Conservation (phyloP, 2,797 vertebrate species). For the Gadopsis marmoratus region DNA sequence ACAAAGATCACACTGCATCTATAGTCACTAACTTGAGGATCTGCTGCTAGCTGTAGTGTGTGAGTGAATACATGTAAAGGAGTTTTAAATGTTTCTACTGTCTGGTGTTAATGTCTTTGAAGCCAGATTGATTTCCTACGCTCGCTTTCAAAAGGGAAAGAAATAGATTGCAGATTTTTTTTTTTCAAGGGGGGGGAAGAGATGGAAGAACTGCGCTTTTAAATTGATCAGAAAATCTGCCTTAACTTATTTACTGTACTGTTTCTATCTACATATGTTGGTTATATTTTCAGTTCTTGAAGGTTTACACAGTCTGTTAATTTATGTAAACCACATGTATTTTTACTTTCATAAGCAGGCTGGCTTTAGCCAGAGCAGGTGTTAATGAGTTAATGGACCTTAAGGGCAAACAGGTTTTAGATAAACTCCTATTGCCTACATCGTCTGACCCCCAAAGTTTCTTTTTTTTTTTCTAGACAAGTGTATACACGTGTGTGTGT, state of each 20-base stretch:
- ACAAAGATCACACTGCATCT: constrained; percentile 42
- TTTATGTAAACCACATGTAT: constrained; percentile 44
- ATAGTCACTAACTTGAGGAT: constrained; percentile 25
- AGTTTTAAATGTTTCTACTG: constrained; percentile 58
- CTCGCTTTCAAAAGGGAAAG: constrained; percentile 42
- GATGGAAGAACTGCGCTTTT: constrained; percentile 3
- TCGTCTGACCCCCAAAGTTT: constrained; percentile 31
- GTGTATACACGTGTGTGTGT: constrained; percentile 45
- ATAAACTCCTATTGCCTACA: constrained; percentile 31
- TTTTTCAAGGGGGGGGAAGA: constrained; percentile 8
- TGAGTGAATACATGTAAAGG: constrained; percentile 50
- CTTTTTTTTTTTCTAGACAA: constrained; percentile 4
- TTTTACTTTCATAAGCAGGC: constrained; percentile 23
- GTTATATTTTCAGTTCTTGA: constrained; percentile 24
- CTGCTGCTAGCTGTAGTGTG: constrained; percentile 49
- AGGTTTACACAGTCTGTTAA: constrained; percentile 37
- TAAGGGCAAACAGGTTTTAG: constrained; percentile 15
- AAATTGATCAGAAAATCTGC: constrained; percentile 9
- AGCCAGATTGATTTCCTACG: constrained; percentile 55
- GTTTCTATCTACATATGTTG: constrained; percentile 38
- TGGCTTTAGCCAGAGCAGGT: constrained; percentile 16
- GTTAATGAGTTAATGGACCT: constrained; percentile 24
- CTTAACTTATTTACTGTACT: constrained; percentile 21
- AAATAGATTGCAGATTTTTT: constrained; percentile 15
- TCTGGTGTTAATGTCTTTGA: constrained; percentile 69